A percentile compares a stretch with the other conserved stretches of the same genome.
phyloP scores from a whole-genome alignment of 2,113 vertebrate genomes.

The Oenanthe oenanthe region DNA sequence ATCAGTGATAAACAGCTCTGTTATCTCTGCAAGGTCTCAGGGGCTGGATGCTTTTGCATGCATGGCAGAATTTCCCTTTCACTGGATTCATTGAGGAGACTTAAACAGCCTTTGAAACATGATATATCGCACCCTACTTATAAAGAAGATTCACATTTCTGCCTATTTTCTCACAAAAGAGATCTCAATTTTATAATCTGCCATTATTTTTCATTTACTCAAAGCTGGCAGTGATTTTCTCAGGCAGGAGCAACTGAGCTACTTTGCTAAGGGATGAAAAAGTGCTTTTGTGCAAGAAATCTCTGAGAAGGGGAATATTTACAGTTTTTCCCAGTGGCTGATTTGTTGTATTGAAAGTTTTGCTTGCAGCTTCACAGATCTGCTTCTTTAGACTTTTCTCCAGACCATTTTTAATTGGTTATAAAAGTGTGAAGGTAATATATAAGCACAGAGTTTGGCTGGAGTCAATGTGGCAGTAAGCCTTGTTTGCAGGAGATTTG shows the following conservation, averaged over 20 bases:
- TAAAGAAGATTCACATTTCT: background rate
- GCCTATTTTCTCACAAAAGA: background rate
- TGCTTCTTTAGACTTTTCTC: background rate
- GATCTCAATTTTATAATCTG: background rate
- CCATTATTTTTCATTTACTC: background rate
- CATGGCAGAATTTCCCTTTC: background rate
- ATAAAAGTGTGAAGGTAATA: background rate
- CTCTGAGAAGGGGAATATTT: background rate
- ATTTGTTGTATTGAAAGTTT: background rate
- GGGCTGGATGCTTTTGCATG: background rate
- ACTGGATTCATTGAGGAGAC: background rate
- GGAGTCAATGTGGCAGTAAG: background rate
- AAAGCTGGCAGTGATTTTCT: background rate
- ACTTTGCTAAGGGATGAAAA: background rate
- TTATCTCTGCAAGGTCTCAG: conserved; percentile 1
- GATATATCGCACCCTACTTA: background rate
- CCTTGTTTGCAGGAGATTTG: background rate
- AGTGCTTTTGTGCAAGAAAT: background rate
- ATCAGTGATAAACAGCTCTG: background rate
- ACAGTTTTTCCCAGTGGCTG: background rate
- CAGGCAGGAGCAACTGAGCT: background rate
- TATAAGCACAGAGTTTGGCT: background rate
- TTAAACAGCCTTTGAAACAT: conserved; percentile 16
- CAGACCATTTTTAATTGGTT: background rate
- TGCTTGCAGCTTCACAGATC: background rate